Conservation (phyloP, 1,140 invertebrate genomes). For the Magallana gigas region DNA sequence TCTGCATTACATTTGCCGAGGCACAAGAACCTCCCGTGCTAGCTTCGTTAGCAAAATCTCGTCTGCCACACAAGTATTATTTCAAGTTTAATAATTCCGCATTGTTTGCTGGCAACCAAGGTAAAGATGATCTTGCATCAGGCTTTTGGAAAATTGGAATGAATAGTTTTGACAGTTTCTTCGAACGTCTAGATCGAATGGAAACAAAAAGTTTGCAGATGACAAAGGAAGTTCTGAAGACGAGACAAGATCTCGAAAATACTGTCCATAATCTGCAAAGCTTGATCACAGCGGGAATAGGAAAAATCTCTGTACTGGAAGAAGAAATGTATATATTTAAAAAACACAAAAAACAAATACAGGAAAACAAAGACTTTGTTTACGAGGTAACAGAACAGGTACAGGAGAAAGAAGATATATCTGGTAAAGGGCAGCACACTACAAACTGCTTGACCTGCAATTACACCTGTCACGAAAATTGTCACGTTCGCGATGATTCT, state of each 20-base stretch:
- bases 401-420: slow-evolving; percentile 36
- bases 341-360: slow-evolving; percentile 52
- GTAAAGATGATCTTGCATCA: slow-evolving; percentile 25
- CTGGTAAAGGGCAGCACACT: slow-evolving; percentile 39
- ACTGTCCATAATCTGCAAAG: slow-evolving; percentile 45
- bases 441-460: slow-evolving; percentile 61
- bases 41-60: slow-evolving; percentile 45
- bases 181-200: slow-evolving; percentile 37
- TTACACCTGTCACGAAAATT: slow-evolving; percentile 58
- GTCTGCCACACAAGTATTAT: slow-evolving; percentile 43
- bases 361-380: slow-evolving; percentile 57
- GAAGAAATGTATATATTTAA: slow-evolving; percentile 46
- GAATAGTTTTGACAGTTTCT: slow-evolving; percentile 51
- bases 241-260: slow-evolving; percentile 46
- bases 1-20: slow-evolving; percentile 66
- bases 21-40: slow-evolving; percentile 60
- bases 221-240: slow-evolving; percentile 54
- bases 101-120: slow-evolving; percentile 19
- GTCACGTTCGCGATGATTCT: slow-evolving; percentile 23
- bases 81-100: slow-evolving; percentile 62
- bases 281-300: slow-evolving; percentile 47
- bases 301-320: slow-evolving; percentile 37
- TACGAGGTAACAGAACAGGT: slow-evolving; percentile 50
- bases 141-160: slow-evolving; percentile 53
- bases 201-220: slow-evolving; percentile 51